These are phyloP conservation scores for Polyploca ridens DNA, from an alignment of 2,888 invertebrate genomes.

Conservation along the genomic window DNA sequence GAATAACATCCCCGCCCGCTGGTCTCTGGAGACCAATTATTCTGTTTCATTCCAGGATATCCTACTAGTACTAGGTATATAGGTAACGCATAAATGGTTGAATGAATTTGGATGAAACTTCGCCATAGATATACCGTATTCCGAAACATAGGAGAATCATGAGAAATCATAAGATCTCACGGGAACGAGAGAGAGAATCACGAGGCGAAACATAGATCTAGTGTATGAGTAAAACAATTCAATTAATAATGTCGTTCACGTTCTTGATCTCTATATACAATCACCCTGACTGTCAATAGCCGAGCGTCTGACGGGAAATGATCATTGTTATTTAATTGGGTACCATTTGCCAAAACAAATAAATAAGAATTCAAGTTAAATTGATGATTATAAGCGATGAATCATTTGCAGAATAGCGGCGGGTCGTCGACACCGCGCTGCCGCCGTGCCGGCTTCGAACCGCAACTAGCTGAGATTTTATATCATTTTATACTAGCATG, in stretches of 20 bases:
- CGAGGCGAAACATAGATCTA: no score
- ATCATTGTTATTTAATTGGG: slow-evolving; percentile 8
- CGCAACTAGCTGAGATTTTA: neutral
- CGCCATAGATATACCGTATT: no score
- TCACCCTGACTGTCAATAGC: neutral
- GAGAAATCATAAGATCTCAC: no score
- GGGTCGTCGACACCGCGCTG: slow-evolving; percentile 22
- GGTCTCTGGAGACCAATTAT: no score
- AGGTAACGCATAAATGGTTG: no score
- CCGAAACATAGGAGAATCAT: no score
- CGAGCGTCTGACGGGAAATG: neutral
- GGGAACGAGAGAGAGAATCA: no score
- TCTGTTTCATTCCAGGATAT: no score
- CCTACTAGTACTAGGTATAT: no score
- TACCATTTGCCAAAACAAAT: slow-evolving; percentile 1
- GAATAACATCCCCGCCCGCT: no score
- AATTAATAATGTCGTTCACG: neutral
- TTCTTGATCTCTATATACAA: neutral
- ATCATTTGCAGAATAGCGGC: slow-evolving; percentile 21
- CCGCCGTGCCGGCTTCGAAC: neutral
- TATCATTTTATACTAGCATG: slow-evolving; percentile 1
- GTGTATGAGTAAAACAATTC: no score
- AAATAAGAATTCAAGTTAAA: slow-evolving; percentile 7
- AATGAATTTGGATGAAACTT: no score
- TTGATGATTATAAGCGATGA: slow-evolving; percentile 18